A percentile compares a stretch with the other conserved stretches of the same genome.
phyloP scores from a whole-genome alignment of 2,888 invertebrate genomes.

The Frankliniella fusca region DNA sequence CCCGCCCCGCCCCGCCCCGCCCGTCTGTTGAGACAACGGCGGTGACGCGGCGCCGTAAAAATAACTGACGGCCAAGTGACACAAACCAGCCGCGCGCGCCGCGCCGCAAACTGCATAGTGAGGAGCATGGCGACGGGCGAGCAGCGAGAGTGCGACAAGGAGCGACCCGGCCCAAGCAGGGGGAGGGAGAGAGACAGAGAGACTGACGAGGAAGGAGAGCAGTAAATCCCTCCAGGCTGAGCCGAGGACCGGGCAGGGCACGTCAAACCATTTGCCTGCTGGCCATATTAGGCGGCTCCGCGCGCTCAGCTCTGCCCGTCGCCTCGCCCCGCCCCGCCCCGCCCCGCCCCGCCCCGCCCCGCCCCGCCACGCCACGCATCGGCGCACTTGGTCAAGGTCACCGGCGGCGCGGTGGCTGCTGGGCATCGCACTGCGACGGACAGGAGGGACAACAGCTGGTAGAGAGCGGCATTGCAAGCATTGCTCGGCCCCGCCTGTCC shows the following conservation, averaged over 20 bases:
- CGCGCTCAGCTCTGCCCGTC: not conserved
- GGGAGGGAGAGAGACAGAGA: too few relatives aligned
- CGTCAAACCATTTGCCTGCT: not conserved
- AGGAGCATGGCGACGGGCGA: too few relatives aligned
- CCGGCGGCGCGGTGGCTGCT: not conserved
- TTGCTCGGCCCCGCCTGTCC: too few relatives aligned
- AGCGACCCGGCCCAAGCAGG: too few relatives aligned
- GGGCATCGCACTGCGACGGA: not conserved
- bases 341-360: not conserved
- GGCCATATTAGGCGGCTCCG: not conserved
- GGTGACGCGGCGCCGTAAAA: constrained; percentile 19
- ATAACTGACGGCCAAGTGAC: constrained; percentile 10
- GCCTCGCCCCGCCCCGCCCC: not conserved
- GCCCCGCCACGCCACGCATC: not conserved
- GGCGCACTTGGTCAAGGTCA: not conserved
- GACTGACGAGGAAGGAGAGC: too few relatives aligned
- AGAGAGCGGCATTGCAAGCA: not conserved
- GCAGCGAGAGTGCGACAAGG: too few relatives aligned
- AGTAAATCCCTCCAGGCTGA: not conserved
- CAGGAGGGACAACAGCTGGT: not conserved
- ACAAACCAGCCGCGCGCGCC: not conserved
- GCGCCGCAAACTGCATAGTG: too few relatives aligned
- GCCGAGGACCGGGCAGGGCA: not conserved
- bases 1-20: not conserved
- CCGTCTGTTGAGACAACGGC: not conserved